Evolutionary conservation across 2,888 invertebrate genomes (phyloP).

Genomic region (Selenia dentaria): DNA sequence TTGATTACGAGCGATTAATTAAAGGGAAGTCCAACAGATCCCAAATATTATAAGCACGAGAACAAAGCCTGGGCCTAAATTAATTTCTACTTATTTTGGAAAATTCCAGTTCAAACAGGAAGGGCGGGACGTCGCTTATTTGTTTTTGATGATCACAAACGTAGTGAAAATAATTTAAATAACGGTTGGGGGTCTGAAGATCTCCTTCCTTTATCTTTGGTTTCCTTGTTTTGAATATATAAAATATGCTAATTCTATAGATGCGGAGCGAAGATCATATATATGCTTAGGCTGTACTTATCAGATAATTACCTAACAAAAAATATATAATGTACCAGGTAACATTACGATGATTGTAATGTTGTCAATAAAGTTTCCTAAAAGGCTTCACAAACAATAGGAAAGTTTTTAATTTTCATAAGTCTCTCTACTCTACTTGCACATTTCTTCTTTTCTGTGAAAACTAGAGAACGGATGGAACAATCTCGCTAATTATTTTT

Average conservation of each 20-base stretch:
- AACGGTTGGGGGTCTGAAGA: slow-evolving; percentile 3
- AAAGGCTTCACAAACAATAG: too few relatives aligned
- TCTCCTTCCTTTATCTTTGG: slow-evolving; percentile 6
- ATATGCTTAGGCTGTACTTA: too few relatives aligned
- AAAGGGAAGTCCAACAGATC: slow-evolving; percentile 51
- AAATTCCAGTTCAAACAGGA: slow-evolving; percentile 24
- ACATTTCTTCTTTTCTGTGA: too few relatives aligned
- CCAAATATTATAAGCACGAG: slow-evolving; percentile 54
- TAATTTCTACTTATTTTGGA: slow-evolving; percentile 58
- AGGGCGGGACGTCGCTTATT: slow-evolving; percentile 26
- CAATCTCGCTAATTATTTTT: too few relatives aligned
- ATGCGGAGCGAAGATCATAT: background rate
- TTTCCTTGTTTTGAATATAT: slow-evolving; percentile 1
- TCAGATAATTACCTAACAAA: too few relatives aligned
- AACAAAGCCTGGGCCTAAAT: slow-evolving; percentile 59
- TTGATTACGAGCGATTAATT: slow-evolving; percentile 73
- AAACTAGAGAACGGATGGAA: too few relatives aligned
- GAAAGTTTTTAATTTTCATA: too few relatives aligned
- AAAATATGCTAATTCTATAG: background rate
- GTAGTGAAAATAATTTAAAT: slow-evolving; percentile 34
- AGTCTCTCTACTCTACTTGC: too few relatives aligned
- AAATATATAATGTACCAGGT: too few relatives aligned
- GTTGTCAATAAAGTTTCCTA: too few relatives aligned
- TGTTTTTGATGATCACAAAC: slow-evolving; percentile 38
- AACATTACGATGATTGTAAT: too few relatives aligned